These are phyloP conservation scores for Tortricodes alternella DNA, from an alignment of 2,888 invertebrate genomes.

Conservation along the genomic window DNA sequence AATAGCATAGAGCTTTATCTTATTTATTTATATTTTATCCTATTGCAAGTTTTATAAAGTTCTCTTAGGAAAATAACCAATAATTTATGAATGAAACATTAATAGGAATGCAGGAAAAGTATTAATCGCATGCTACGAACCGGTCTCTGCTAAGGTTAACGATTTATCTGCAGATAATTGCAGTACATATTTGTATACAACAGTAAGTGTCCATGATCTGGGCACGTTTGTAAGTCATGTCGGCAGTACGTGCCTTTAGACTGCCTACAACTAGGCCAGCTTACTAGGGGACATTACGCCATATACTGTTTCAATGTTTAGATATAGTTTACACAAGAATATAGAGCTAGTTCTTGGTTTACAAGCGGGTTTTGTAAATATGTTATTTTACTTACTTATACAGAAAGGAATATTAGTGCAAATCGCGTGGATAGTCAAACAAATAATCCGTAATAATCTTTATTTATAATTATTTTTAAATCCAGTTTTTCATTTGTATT, in stretches of 20 bases:
- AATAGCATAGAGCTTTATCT: too few relatives aligned
- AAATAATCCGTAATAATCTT: too few relatives aligned
- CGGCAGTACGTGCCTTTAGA: slow-evolving; percentile 57
- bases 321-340: slow-evolving; percentile 10
- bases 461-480: too few relatives aligned
- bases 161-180: slow-evolving; percentile 10
- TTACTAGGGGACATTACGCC: slow-evolving; percentile 52
- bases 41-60: too few relatives aligned
- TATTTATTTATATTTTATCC: too few relatives aligned
- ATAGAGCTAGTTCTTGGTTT: neutral
- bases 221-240: slow-evolving; percentile 55
- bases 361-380: neutral
- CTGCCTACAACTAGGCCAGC: slow-evolving; percentile 55
- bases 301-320: slow-evolving; percentile 22
- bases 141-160: slow-evolving; percentile 9
- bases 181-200: slow-evolving; percentile 1
- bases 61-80: neutral
- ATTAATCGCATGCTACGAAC: slow-evolving; percentile 7
- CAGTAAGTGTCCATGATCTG: slow-evolving; percentile 45
- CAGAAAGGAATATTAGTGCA: neutral
- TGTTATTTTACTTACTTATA: neutral
- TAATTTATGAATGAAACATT: neutral
- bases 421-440: too few relatives aligned
- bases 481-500: too few relatives aligned
- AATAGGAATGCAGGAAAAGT: neutral